A percentile compares a stretch with the other conserved stretches of the same genome.
Conservation (phyloP, 2,797 vertebrate species). For the Hoplostethus atlanticus region DNA sequence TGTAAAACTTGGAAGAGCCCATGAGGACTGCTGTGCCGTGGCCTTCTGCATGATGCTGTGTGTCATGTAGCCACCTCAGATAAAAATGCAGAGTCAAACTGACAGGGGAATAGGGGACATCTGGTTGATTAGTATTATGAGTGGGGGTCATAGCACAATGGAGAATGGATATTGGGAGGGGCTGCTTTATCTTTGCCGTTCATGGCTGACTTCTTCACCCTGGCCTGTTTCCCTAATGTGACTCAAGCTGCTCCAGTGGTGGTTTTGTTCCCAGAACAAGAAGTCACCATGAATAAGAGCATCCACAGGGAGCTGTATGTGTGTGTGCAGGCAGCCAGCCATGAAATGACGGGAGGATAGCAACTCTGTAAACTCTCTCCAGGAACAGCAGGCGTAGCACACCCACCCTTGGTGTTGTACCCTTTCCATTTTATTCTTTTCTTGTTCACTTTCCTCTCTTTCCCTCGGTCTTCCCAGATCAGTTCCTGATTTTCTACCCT, state of each 20-base stretch:
- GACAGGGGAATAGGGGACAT: slow-evolving; percentile 1
- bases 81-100: slow-evolving; percentile 11
- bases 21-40: slow-evolving; percentile 1
- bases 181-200: slow-evolving; percentile 39
- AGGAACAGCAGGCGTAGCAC: slow-evolving; percentile 49
- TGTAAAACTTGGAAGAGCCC: slow-evolving; percentile 37
- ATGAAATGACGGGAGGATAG: slow-evolving; percentile 78
- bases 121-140: slow-evolving; percentile 1
- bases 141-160: neutral
- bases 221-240: slow-evolving; percentile 49
- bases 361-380: slow-evolving; percentile 63
- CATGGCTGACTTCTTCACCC: slow-evolving; percentile 47
- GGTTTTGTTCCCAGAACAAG: slow-evolving; percentile 56
- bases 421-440: slow-evolving; percentile 21
- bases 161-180: slow-evolving; percentile 5
- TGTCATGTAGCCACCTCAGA: slow-evolving; percentile 10
- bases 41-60: slow-evolving; percentile 43
- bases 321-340: slow-evolving; percentile 71
- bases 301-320: slow-evolving; percentile 58
- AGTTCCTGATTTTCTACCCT: too few species aligned
- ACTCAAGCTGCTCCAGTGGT: slow-evolving; percentile 55
- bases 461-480: neutral
- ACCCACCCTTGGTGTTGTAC: slow-evolving; percentile 36
- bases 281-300: slow-evolving; percentile 44
- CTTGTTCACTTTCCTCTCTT: neutral